phyloP scores from a whole-genome alignment of 2,888 invertebrate species.

The Merodon equestris region DNA sequence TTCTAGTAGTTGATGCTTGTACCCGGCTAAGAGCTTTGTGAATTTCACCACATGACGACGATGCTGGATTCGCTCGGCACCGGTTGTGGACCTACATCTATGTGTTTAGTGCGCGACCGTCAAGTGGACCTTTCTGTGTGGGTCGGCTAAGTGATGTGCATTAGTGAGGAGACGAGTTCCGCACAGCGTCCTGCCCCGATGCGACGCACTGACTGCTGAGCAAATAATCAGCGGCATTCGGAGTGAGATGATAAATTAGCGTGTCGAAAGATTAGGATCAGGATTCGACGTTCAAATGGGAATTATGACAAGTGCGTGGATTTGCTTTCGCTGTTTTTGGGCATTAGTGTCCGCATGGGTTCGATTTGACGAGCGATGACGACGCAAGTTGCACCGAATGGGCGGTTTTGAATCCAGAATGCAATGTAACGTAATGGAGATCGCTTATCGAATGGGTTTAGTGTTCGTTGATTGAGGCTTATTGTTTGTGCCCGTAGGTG shows the following conservation, averaged over 20 bases:
- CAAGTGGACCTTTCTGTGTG: conserved; percentile 45
- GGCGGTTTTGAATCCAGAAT: conserved; percentile 26
- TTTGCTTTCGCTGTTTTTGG: conserved; percentile 61
- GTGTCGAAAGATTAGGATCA: conserved; percentile 65
- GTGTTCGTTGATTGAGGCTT: conserved; percentile 51
- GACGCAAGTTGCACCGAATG: conserved; percentile 29
- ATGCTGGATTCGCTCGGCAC: conserved; percentile 44
- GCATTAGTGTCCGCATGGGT: conserved; percentile 60
- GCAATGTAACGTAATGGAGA: conserved; percentile 46
- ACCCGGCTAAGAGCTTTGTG: conserved; percentile 61
- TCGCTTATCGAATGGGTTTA: conserved; percentile 49
- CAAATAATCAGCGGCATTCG: conserved; percentile 42
- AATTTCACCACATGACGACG: conserved; percentile 61
- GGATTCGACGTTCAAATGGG: conserved; percentile 56
- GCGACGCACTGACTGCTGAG: conserved; percentile 33
- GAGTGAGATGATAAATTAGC: conserved; percentile 64
- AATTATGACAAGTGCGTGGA: conserved; percentile 66
- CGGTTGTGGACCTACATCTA: conserved; percentile 64
- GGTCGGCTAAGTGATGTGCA: conserved; percentile 39
- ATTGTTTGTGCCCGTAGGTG: conserved; percentile 49
- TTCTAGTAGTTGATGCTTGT: conserved; percentile 57
- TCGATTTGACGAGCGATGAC: conserved; percentile 41
- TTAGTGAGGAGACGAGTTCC: conserved; percentile 51
- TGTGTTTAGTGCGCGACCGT: conserved; percentile 57
- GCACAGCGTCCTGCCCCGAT: background rate